These are phyloP conservation scores for Mastacembelus armatus DNA, from an alignment of 2,797 vertebrate genomes.

Conservation along the genomic window DNA sequence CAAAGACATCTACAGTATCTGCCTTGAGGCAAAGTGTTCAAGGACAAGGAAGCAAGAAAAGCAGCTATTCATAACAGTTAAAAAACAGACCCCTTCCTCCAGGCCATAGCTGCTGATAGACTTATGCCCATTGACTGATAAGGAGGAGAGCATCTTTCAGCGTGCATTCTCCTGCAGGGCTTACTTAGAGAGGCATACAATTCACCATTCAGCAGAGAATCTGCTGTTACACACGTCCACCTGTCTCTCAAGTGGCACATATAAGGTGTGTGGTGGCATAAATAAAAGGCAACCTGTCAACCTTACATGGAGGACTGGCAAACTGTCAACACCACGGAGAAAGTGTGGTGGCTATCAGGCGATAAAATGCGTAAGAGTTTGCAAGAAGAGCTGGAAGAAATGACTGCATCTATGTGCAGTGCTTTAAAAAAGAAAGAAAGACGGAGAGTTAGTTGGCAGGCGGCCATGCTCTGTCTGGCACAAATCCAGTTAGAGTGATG, in stretches of 20 bases:
- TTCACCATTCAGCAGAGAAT: conserved; percentile 69
- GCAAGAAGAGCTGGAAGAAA: too few relatives aligned
- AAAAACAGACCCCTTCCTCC: conserved; percentile 74
- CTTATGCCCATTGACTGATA: conserved; percentile 80
- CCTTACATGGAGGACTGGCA: conserved; percentile 33
- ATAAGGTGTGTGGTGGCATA: conserved; percentile 54
- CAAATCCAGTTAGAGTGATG: conserved; percentile 77
- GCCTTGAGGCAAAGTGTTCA: conserved; percentile 61
- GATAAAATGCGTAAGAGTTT: conserved; percentile 21
- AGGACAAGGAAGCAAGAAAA: conserved; percentile 77
- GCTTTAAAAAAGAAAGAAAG: conserved; percentile 15
- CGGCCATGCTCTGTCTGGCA: conserved; percentile 70
- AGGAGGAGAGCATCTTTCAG: conserved; percentile 82
- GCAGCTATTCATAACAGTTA: conserved; percentile 83
- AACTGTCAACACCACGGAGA: conserved; percentile 42
- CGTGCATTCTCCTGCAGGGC: conserved; percentile 72
- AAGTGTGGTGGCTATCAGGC: conserved; percentile 17
- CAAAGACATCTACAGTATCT: conserved; percentile 55
- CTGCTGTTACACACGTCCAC: conserved; percentile 63
- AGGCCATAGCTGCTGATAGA: conserved; percentile 79
- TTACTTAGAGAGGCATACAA: conserved; percentile 72
- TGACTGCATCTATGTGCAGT: conserved; percentile 27
- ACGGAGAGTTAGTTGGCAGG: conserved; percentile 55
- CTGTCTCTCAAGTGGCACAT: conserved; percentile 56
- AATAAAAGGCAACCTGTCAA: conserved; percentile 74